phyloP scores from a whole-genome alignment of 2,888 invertebrate species.

The Schrankia costaestrigalis region DNA sequence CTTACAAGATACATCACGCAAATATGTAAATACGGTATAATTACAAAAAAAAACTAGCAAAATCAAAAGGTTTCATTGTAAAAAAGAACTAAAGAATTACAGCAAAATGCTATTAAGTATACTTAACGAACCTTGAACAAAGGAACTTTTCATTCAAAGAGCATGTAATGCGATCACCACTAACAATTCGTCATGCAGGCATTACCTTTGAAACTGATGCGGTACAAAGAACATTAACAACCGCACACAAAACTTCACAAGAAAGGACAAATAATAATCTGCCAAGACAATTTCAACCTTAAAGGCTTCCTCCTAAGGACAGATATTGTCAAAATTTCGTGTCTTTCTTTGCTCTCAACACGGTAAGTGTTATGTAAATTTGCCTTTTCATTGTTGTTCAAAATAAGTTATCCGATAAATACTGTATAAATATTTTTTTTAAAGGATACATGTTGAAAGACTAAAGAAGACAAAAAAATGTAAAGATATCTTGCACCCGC shows the following conservation, averaged over 20 bases:
- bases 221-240: slow-evolving; percentile 22
- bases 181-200: slow-evolving; percentile 17
- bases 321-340: too few species aligned
- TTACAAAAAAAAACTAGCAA: too few species aligned
- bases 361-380: slow-evolving; percentile 18
- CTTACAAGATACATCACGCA: too few species aligned
- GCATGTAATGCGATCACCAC: slow-evolving; percentile 23
- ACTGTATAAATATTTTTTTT: slow-evolving; percentile 33
- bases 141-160: slow-evolving; percentile 12
- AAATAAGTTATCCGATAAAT: slow-evolving; percentile 23
- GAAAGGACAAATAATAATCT: neutral
- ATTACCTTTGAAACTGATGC: slow-evolving; percentile 16
- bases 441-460: too few species aligned
- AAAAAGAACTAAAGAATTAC: too few species aligned
- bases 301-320: too few species aligned
- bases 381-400: slow-evolving; percentile 18
- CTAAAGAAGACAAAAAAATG: too few species aligned
- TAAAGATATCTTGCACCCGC: too few species aligned
- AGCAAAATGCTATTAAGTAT: neutral
- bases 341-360: too few species aligned
- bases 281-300: too few species aligned
- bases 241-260: slow-evolving; percentile 8
- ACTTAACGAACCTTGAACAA: slow-evolving; percentile 20
- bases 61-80: too few species aligned
- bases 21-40: too few species aligned